A percentile compares a stretch with the other conserved stretches of the same genome.
phyloP scores from a whole-genome alignment of 2,113 vertebrate genomes.

The Sitta europaea region DNA sequence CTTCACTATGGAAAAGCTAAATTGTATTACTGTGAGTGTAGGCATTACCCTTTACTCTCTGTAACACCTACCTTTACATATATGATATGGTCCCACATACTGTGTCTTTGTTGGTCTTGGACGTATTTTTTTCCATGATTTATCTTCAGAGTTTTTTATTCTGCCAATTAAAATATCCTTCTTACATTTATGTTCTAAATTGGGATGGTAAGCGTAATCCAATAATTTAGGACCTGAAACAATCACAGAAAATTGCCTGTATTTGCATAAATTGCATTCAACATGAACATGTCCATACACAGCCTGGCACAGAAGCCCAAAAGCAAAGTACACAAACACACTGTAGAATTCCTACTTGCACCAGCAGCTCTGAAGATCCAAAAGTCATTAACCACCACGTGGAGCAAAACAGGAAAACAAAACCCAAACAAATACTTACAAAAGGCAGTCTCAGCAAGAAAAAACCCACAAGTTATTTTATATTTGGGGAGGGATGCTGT shows the following conservation, averaged over 20 bases:
- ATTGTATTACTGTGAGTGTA: not conserved
- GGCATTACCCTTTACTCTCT: not conserved
- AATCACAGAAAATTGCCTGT: not conserved
- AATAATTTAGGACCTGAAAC: slow-evolving; percentile 84
- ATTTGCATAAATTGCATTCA: not conserved
- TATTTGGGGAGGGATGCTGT: not conserved
- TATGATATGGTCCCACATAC: slow-evolving; percentile 96
- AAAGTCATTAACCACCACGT: not conserved
- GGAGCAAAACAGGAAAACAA: not conserved
- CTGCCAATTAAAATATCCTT: slow-evolving; percentile 93
- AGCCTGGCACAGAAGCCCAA: not conserved
- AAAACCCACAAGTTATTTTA: not conserved
- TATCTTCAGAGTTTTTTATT: slow-evolving; percentile 83
- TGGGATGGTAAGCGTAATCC: slow-evolving; percentile 82
- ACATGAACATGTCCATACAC: not conserved
- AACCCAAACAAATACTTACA: not conserved
- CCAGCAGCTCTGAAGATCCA: not conserved
- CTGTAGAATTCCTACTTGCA: not conserved
- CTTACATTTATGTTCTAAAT: slow-evolving; percentile 93
- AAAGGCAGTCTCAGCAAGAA: not conserved
- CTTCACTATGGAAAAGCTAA: not conserved
- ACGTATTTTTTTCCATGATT: slow-evolving; percentile 92
- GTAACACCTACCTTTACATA: slow-evolving; percentile 89
- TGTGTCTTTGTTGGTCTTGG: slow-evolving; percentile 94
- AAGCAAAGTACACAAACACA: not conserved